These are phyloP conservation scores for Stenichneumon culpator DNA, from an alignment of 2,888 invertebrate species.

Conservation along the genomic window DNA sequence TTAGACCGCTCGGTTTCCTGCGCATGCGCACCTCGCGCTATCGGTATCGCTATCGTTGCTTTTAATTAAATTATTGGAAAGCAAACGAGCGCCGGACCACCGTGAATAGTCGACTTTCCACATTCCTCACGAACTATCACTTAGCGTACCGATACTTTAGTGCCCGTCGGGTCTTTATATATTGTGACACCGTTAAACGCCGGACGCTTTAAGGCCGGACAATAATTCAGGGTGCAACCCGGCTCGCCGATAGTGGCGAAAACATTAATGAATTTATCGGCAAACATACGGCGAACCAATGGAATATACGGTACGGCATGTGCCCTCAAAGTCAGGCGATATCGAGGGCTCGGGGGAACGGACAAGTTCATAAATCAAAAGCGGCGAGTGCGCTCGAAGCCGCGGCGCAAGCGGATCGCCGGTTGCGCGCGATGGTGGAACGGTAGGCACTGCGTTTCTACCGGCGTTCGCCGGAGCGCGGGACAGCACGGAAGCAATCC, in stretches of 20 bases:
- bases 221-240: constrained; percentile 26
- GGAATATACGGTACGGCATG: constrained; percentile 18
- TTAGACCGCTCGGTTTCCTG: constrained; percentile 52
- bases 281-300: constrained; percentile 22
- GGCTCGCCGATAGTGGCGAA: constrained; percentile 48
- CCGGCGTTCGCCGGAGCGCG: constrained; percentile 32
- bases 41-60: constrained; percentile 13
- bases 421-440: constrained; percentile 46
- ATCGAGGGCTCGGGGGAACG: constrained; percentile 53
- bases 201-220: constrained; percentile 18
- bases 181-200: neutral
- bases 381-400: constrained; percentile 47
- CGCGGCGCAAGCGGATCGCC: constrained; percentile 37
- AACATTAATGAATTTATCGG: constrained; percentile 52
- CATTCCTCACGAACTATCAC: constrained; percentile 22
- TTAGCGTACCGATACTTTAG: neutral
- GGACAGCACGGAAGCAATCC: constrained; percentile 75
- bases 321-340: constrained; percentile 40
- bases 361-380: constrained; percentile 66
- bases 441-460: constrained; percentile 49
- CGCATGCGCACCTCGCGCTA: too few species aligned
- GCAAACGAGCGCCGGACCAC: constrained; percentile 34
- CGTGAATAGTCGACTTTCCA: constrained; percentile 36
- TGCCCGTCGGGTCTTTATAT: neutral
- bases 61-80: constrained; percentile 53